Percentiles rank a stretch among this genome's conserved stretches.
These are phyloP conservation scores for Lucilia cuprina DNA, from an alignment of 1,140 invertebrate genomes.

Conservation along the genomic window DNA sequence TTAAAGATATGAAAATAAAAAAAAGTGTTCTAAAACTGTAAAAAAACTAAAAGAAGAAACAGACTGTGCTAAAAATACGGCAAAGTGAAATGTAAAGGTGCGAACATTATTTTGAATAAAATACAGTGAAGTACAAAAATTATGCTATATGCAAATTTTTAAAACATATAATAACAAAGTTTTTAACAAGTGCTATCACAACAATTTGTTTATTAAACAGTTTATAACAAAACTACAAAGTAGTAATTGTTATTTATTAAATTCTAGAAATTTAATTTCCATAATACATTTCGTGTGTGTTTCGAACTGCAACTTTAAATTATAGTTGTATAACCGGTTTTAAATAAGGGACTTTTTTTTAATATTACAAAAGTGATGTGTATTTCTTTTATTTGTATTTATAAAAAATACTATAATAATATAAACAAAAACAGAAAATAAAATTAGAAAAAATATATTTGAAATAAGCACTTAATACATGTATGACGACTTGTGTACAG, in stretches of 20 bases:
- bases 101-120: not conserved
- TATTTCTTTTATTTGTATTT: not conserved
- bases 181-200: no score
- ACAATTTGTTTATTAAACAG: no score
- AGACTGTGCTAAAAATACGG: not conserved
- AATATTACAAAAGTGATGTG: not conserved
- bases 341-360: not conserved
- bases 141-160: not conserved
- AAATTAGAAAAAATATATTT: not conserved
- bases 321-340: constrained; percentile 2
- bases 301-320: not conserved
- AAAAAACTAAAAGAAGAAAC: not conserved
- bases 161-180: not conserved
- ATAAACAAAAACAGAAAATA: not conserved
- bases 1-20: not conserved
- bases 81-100: not conserved
- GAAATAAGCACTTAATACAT: not conserved
- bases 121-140: not conserved
- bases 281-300: not conserved
- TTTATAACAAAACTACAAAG: no score
- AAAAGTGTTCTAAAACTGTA: not conserved
- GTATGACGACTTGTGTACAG: not conserved
- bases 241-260: not conserved
- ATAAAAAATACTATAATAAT: not conserved
- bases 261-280: not conserved